Evolutionary conservation across 23 tunicate genomes (phyloP).

Genomic region (Trididemnum nubilum): DNA sequence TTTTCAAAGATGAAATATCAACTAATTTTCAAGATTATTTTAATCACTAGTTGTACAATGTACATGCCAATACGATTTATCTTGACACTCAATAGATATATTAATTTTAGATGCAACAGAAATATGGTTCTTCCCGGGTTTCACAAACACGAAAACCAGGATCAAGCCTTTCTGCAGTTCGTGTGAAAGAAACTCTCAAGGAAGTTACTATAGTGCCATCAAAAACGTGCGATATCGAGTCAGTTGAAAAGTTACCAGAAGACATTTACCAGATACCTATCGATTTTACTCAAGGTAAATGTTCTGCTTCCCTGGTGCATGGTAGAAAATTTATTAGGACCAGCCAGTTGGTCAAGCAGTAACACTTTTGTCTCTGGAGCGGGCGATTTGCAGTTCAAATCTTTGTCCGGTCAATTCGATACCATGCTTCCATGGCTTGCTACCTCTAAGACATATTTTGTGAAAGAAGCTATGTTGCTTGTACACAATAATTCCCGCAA

Average conservation of each 20-base stretch:
- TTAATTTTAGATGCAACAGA: constrained; percentile 20
- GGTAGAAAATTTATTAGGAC: neutral
- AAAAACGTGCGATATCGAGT: constrained; percentile 41
- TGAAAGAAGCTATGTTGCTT: no score
- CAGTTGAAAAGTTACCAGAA: constrained; percentile 61
- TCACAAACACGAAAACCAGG: constrained; percentile 21
- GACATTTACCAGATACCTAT: constrained; percentile 49
- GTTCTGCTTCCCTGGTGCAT: neutral
- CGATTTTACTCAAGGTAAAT: constrained; percentile 60
- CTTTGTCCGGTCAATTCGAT: neutral
- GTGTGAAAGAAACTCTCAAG: constrained; percentile 51
- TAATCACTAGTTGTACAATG: no score
- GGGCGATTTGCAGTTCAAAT: neutral
- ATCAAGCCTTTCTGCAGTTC: constrained; percentile 23
- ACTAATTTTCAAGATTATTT: no score
- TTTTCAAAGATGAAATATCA: no score
- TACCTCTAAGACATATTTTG: no score
- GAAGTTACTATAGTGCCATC: constrained; percentile 49
- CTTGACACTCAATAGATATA: no score
- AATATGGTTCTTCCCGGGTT: constrained; percentile 27
- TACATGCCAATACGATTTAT: no score
- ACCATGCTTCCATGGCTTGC: no score
- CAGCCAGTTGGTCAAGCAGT: neutral
- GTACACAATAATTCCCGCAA: no score
- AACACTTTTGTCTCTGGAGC: neutral